Evolutionary conservation across 2,797 vertebrate genomes (phyloP).

Genomic region (Enteromius anoplus): DNA sequence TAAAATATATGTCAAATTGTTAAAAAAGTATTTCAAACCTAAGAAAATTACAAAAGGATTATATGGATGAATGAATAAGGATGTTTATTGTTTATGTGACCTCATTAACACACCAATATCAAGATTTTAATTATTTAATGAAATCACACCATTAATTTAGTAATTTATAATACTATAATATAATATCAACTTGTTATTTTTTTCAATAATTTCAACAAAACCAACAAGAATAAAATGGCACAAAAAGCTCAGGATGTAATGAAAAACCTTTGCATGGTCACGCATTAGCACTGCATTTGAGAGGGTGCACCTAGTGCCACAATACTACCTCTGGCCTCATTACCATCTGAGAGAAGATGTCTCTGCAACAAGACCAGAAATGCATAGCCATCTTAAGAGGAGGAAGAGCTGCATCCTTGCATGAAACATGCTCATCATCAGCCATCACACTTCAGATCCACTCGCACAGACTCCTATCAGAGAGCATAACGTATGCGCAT

Average conservation of each 20-base stretch:
- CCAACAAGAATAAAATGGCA: neutral
- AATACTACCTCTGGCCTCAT: slow-evolving; percentile 45
- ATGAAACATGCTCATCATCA: slow-evolving; percentile 55
- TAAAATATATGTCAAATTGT: neutral
- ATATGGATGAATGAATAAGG: neutral
- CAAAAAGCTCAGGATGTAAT: slow-evolving; percentile 18
- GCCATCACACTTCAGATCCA: slow-evolving; percentile 48
- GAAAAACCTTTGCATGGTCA: slow-evolving; percentile 24
- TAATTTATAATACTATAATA: too few relatives aligned
- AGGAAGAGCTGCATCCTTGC: slow-evolving; percentile 34
- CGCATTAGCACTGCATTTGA: slow-evolving; percentile 38
- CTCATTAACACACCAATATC: neutral
- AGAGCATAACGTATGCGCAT: slow-evolving; percentile 28
- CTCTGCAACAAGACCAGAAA: slow-evolving; percentile 17
- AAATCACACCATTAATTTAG: neutral
- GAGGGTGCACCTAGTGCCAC: slow-evolving; percentile 32
- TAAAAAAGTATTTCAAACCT: neutral
- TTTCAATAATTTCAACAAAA: too few relatives aligned
- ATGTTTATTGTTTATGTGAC: neutral
- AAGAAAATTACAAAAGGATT: neutral
- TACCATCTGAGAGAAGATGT: slow-evolving; percentile 41
- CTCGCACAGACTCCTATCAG: slow-evolving; percentile 32
- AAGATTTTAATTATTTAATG: neutral
- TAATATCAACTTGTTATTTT: too few relatives aligned
- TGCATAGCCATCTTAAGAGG: slow-evolving; percentile 12